Percentiles rank a stretch among this genome's conserved stretches.
phyloP scores from a whole-genome alignment of 2,113 vertebrate species.

The Antechinus flavipes region DNA sequence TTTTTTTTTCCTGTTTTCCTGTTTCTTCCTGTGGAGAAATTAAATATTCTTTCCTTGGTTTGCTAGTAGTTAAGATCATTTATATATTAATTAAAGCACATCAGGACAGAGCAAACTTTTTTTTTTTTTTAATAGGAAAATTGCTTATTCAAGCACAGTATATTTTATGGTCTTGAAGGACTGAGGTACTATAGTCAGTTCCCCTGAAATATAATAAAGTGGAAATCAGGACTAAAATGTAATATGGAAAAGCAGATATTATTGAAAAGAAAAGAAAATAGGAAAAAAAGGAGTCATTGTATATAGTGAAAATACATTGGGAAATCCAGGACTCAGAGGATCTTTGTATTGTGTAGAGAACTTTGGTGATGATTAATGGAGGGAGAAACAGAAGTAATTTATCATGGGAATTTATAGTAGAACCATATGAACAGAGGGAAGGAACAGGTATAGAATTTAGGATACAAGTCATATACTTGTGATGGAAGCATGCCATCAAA shows the following conservation, averaged over 20 bases:
- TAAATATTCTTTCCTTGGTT: no score
- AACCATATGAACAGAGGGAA: background rate
- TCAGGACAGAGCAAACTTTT: no score
- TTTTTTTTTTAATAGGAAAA: no score
- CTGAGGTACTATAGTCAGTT: background rate
- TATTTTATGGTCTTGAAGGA: background rate
- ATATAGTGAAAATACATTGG: background rate
- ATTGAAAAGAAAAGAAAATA: background rate
- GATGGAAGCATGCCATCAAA: background rate
- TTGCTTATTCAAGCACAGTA: background rate
- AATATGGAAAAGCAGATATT: background rate
- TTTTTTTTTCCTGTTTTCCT: no score
- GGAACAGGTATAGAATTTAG: background rate
- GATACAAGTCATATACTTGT: background rate
- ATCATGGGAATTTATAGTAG: background rate
- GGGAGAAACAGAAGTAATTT: background rate
- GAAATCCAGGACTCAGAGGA: background rate
- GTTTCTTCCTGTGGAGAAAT: no score
- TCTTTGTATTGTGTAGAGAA: background rate
- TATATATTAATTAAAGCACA: no score
- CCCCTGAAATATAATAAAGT: background rate
- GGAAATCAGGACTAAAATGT: background rate
- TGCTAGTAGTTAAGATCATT: no score
- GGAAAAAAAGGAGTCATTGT: background rate
- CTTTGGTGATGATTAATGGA: background rate